A percentile compares a stretch with the other conserved stretches of the same genome.
Evolutionary conservation across 1,140 invertebrate species (phyloP).

Genomic region (Linepithema humile): DNA sequence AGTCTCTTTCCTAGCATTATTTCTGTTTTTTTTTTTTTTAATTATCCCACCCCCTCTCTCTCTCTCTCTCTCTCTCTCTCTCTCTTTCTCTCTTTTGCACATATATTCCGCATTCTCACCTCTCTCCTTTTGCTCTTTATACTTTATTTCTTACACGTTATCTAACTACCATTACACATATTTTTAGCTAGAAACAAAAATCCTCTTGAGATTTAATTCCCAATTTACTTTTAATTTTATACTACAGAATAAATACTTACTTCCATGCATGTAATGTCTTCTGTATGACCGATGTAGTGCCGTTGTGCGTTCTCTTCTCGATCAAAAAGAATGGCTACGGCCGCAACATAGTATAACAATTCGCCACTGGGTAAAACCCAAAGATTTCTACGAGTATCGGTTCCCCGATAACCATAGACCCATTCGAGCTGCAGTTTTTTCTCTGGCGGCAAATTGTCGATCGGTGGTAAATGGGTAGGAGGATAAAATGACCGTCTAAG

Average conservation of each 20-base stretch:
- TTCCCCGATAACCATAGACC: constrained; percentile 98
- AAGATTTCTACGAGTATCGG: constrained; percentile 93
- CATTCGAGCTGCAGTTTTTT: constrained; percentile 95
- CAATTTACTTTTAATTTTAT: neutral
- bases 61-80: too few species aligned
- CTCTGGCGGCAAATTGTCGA: constrained; percentile 93
- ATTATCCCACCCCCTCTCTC: too few species aligned
- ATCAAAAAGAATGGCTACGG: constrained; percentile 96
- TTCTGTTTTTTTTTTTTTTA: too few species aligned
- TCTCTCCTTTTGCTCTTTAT: too few species aligned
- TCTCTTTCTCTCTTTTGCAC: too few species aligned
- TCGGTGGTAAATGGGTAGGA: constrained; percentile 91
- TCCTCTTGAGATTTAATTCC: neutral
- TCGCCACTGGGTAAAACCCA: constrained; percentile 97
- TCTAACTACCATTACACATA: neutral
- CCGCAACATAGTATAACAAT: constrained; percentile 96
- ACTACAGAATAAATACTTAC: constrained; percentile 71
- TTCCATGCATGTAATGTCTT: constrained; percentile 91
- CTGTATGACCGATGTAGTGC: constrained; percentile 97
- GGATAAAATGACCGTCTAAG: constrained; percentile 94
- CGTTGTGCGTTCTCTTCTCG: constrained; percentile 95
- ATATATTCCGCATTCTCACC: too few species aligned
- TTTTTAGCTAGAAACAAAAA: neutral
- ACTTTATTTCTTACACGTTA: too few species aligned
- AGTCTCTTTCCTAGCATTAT: too few species aligned